Conservation (phyloP, 2,888 invertebrate genomes). For the Drosophila meridionalis region DNA sequence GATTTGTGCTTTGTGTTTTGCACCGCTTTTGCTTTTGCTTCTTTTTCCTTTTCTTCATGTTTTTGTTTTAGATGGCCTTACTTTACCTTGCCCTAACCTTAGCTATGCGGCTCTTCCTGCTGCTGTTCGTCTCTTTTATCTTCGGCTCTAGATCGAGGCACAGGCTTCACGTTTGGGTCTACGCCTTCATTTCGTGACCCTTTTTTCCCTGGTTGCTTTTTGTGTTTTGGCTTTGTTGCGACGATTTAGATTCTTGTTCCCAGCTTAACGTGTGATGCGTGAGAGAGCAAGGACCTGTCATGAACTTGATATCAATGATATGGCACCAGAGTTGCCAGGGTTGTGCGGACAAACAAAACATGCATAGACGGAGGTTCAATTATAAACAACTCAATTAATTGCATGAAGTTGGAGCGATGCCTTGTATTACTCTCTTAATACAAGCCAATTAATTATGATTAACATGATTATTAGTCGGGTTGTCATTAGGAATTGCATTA, state of each 20-base stretch:
- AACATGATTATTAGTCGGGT: neutral
- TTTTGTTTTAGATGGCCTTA: constrained; percentile 22
- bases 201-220: constrained; percentile 26
- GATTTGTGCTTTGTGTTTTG: constrained; percentile 71
- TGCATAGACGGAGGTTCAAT: neutral
- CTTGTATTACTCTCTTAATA: neutral
- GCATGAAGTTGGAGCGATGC: neutral
- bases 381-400: constrained; percentile 4
- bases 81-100: constrained; percentile 14
- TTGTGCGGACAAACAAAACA: neutral
- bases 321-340: constrained; percentile 34
- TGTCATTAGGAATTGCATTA: neutral
- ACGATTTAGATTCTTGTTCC: constrained; percentile 44
- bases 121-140: constrained; percentile 58
- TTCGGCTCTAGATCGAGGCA: constrained; percentile 66
- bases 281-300: constrained; percentile 74
- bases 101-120: constrained; percentile 2
- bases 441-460: neutral
- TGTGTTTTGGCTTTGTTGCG: constrained; percentile 12
- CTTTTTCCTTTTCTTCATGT: neutral
- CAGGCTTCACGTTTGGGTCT: constrained; percentile 38
- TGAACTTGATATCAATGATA: constrained; percentile 64
- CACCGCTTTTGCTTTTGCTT: constrained; percentile 8
- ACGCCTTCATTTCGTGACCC: constrained; percentile 60
- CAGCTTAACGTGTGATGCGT: constrained; percentile 36